phyloP scores from a whole-genome alignment of 2,113 vertebrate species.

The Eira barbara region DNA sequence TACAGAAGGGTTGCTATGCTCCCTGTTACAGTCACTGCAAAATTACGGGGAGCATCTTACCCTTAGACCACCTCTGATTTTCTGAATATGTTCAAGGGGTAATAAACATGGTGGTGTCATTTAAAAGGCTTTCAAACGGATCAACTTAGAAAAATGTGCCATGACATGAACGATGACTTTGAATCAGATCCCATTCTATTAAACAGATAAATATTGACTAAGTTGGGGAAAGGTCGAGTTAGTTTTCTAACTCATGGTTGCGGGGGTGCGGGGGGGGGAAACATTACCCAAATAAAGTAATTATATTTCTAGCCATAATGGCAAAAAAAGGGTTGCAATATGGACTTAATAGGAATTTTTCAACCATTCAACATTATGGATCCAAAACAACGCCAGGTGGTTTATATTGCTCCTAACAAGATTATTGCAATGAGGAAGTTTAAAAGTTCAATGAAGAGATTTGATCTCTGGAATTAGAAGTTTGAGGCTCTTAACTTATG shows the following conservation, averaged over 20 bases:
- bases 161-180: neutral
- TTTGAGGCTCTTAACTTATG: neutral
- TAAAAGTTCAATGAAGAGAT: conserved; percentile 12
- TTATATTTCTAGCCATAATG: neutral
- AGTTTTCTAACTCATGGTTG: conserved; percentile 31
- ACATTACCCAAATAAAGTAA: neutral
- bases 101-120: neutral
- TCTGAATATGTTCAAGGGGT: neutral
- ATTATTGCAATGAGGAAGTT: neutral
- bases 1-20: neutral
- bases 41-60: neutral
- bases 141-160: neutral
- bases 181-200: neutral
- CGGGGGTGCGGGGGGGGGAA: neutral
- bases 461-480: neutral
- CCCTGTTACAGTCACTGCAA: neutral
- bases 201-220: neutral
- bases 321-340: neutral
- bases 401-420: conserved; percentile 15
- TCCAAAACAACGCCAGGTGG: conserved; percentile 8
- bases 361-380: conserved; percentile 9
- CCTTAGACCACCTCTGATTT: neutral
- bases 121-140: neutral
- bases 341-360: conserved; percentile 12
- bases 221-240: neutral